phyloP scores from a whole-genome alignment of 2,888 invertebrate genomes.

The Campopleginae sp. region DNA sequence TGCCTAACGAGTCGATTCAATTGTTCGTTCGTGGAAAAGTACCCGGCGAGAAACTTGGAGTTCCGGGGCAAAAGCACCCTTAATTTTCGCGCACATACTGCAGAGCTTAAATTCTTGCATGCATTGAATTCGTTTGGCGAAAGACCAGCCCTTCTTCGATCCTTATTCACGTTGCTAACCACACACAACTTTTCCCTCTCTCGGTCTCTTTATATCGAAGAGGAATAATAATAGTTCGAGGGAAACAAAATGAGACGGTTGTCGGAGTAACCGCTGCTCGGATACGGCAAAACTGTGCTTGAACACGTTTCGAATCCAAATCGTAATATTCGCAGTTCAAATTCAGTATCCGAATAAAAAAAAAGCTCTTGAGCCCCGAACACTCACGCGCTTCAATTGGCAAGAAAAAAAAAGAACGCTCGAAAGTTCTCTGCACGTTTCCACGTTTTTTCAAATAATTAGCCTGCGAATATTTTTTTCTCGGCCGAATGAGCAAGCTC shows the following conservation, averaged over 20 bases:
- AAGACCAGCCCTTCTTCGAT: slow-evolving; percentile 4
- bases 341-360: slow-evolving; percentile 36
- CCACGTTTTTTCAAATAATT: neutral
- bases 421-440: neutral
- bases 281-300: slow-evolving; percentile 58
- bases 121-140: slow-evolving; percentile 61
- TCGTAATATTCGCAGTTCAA: slow-evolving; percentile 31
- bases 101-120: slow-evolving; percentile 57
- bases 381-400: slow-evolving; percentile 10
- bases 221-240: slow-evolving; percentile 42
- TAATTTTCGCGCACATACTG: slow-evolving; percentile 64
- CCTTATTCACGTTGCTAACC: neutral
- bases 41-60: slow-evolving; percentile 63
- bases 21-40: slow-evolving; percentile 66
- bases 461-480: neutral
- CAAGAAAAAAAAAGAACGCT: neutral
- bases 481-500: neutral
- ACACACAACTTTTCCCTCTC: neutral
- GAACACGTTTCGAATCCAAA: slow-evolving; percentile 59
- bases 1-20: slow-evolving; percentile 68
- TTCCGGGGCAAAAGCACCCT: slow-evolving; percentile 62
- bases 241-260: slow-evolving; percentile 60
- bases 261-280: slow-evolving; percentile 46
- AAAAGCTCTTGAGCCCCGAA: slow-evolving; percentile 3
- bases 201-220: slow-evolving; percentile 5